phyloP scores from a whole-genome alignment of 2,113 vertebrate species.

The Phaethon lepturus region DNA sequence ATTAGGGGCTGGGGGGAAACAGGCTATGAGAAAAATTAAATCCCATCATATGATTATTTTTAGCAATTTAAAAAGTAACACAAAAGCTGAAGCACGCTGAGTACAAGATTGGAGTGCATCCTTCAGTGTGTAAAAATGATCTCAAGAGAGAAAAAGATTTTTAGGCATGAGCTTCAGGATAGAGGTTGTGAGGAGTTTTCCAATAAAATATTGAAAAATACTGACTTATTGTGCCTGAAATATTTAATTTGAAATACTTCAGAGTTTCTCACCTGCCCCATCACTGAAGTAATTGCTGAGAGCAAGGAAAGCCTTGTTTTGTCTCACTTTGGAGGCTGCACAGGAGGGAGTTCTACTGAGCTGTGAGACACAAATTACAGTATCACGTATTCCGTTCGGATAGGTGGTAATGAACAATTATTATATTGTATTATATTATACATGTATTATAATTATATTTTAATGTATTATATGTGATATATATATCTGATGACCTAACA shows the following conservation, averaged over 20 bases:
- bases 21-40: neutral
- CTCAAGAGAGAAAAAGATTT: neutral
- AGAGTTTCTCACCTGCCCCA: neutral
- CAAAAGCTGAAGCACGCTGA: neutral
- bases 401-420: neutral
- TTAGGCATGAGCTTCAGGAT: neutral
- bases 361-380: neutral
- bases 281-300: neutral
- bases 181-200: neutral
- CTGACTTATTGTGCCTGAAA: neutral
- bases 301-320: neutral
- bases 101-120: neutral
- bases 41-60: neutral
- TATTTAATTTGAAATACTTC: neutral
- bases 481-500: neutral
- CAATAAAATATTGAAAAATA: neutral
- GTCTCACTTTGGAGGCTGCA: neutral
- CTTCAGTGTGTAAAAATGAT: neutral
- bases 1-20: neutral
- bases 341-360: neutral
- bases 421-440: neutral
- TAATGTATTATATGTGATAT: neutral
- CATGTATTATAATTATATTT: neutral
- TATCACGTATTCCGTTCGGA: neutral
- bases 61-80: neutral